A percentile compares a stretch with the other conserved stretches of the same genome.
Conservation (phyloP, 2,888 invertebrate species). For the Lysandra coridon region DNA sequence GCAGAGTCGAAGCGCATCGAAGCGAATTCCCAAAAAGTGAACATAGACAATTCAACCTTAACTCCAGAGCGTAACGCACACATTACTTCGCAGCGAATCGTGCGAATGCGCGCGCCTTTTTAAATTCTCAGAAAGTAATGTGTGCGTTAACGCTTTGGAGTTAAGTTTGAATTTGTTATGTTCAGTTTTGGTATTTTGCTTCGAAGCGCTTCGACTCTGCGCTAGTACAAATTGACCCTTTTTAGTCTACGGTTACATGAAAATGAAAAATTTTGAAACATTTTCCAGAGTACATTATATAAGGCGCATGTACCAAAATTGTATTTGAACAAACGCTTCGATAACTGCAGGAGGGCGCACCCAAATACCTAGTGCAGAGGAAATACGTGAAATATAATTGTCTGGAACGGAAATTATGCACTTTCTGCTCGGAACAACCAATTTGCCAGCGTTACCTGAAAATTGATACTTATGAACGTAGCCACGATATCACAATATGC, state of each 20-base stretch:
- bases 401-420: slow-evolving; percentile 46
- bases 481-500: neutral
- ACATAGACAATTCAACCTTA: no score
- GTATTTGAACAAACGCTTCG: slow-evolving; percentile 29
- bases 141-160: no score
- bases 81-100: no score
- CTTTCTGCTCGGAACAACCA: slow-evolving; percentile 42
- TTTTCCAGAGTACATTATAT: neutral
- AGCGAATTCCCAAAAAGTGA: no score
- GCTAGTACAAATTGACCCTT: neutral
- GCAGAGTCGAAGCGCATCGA: no score
- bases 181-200: no score
- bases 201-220: no score
- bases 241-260: neutral
- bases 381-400: slow-evolving; percentile 46
- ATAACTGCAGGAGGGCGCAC: slow-evolving; percentile 31
- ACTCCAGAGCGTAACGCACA: no score
- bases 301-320: neutral
- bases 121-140: no score
- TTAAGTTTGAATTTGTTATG: no score
- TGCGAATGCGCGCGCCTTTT: no score
- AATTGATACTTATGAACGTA: slow-evolving; percentile 14
- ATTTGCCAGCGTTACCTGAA: slow-evolving; percentile 35
- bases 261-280: neutral
- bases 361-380: slow-evolving; percentile 44